Evolutionary conservation across 2,888 invertebrate genomes (phyloP).

Genomic region (Lasioglossum calceatum): DNA sequence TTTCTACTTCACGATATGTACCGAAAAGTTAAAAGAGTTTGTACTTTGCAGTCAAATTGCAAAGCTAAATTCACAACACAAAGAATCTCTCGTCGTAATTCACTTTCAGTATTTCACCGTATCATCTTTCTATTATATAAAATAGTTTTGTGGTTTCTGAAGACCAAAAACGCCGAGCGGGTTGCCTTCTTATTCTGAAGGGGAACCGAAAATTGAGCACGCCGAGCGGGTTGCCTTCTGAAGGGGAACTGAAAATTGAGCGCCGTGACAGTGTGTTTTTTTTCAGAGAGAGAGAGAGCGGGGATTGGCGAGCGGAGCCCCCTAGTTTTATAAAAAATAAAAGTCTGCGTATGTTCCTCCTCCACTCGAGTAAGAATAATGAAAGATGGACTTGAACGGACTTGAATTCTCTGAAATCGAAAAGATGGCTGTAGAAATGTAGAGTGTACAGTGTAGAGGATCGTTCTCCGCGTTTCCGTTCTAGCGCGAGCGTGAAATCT

Average conservation of each 20-base stretch:
- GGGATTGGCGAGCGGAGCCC: too few species aligned
- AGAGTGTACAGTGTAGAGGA: background rate
- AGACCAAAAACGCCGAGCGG: too few species aligned
- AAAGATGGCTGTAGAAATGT: background rate
- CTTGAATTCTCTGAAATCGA: background rate
- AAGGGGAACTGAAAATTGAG: too few species aligned
- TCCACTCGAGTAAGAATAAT: background rate
- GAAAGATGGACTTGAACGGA: background rate
- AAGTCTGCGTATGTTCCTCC: background rate
- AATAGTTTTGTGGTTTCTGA: too few species aligned
- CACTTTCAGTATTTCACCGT: background rate
- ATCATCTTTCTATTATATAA: too few species aligned
- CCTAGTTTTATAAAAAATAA: background rate
- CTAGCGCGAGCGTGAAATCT: background rate
- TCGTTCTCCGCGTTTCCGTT: background rate
- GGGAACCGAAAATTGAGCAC: too few species aligned
- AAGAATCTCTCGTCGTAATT: background rate
- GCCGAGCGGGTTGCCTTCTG: too few species aligned
- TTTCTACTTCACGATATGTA: background rate
- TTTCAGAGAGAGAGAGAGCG: too few species aligned
- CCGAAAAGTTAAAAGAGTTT: background rate
- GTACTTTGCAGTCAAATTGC: background rate
- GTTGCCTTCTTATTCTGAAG: too few species aligned
- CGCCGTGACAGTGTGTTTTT: too few species aligned
- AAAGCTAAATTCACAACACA: background rate